Percentiles rank a stretch among this genome's conserved stretches.
Conservation (phyloP, 2,797 vertebrate species). For the Morelia viridis region DNA sequence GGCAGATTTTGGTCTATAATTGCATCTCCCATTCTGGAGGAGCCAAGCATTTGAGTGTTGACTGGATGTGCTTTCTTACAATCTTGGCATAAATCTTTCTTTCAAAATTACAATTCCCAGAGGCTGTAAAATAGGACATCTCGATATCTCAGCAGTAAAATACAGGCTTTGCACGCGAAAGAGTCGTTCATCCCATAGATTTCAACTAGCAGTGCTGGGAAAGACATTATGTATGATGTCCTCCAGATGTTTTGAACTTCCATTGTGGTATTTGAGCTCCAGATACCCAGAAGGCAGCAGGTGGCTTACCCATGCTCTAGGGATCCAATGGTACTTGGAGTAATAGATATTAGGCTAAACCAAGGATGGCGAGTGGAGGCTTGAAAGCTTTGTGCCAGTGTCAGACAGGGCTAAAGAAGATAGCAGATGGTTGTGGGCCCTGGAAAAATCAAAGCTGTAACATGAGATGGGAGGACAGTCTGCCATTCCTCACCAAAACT, state of each 20-base stretch:
- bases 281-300: not conserved
- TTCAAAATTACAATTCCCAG: conserved; percentile 43
- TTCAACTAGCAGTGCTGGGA: not conserved
- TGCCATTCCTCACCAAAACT: not conserved
- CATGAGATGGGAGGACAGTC: not conserved
- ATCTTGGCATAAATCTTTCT: conserved; percentile 51
- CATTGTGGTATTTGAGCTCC: not conserved
- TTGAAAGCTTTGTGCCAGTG: not conserved
- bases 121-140: not conserved
- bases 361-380: no score
- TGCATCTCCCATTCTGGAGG: conserved; percentile 56
- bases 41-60: conserved; percentile 51
- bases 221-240: not conserved
- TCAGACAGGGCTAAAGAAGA: not conserved
- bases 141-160: not conserved
- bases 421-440: not conserved
- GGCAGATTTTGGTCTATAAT: conserved; percentile 51
- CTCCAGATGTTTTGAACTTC: not conserved
- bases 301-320: not conserved
- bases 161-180: not conserved
- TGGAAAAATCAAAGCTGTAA: not conserved
- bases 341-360: not conserved
- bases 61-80: conserved; percentile 37
- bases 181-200: not conserved
- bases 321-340: not conserved